Evolutionary conservation across 2,797 vertebrate genomes (phyloP).

Genomic region (Cirrhinus molitorella): DNA sequence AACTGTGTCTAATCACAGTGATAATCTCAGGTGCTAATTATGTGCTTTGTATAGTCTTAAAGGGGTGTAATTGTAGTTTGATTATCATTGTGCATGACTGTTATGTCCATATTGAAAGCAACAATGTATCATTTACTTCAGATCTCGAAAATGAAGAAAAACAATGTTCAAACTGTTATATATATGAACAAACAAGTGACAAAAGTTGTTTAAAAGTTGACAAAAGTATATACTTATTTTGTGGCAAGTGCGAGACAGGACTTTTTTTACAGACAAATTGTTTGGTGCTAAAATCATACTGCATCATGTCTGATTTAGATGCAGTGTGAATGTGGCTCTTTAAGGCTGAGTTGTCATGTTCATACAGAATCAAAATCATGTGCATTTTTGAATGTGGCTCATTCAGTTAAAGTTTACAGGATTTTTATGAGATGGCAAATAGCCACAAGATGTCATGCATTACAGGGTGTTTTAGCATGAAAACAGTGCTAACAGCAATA

Average conservation of each 20-base stretch:
- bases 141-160: background rate
- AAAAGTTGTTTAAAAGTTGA: background rate
- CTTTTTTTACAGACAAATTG: background rate
- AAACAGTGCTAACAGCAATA: background rate
- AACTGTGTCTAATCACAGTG: background rate
- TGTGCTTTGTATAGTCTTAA: background rate
- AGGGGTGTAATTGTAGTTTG: background rate
- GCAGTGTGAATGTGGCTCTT: background rate
- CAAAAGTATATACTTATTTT: background rate
- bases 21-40: constrained; percentile 13
- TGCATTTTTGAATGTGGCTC: background rate
- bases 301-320: background rate
- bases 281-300: background rate
- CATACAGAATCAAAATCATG: background rate
- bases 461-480: background rate
- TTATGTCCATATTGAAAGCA: background rate
- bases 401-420: background rate
- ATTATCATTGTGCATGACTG: background rate
- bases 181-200: background rate
- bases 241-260: background rate
- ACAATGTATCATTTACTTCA: background rate
- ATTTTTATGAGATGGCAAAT: background rate
- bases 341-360: background rate
- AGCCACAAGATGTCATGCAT: background rate
- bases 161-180: background rate